Evolutionary conservation across 2,113 vertebrate genomes (phyloP).

Genomic region (Daphoenositta chrysoptera): DNA sequence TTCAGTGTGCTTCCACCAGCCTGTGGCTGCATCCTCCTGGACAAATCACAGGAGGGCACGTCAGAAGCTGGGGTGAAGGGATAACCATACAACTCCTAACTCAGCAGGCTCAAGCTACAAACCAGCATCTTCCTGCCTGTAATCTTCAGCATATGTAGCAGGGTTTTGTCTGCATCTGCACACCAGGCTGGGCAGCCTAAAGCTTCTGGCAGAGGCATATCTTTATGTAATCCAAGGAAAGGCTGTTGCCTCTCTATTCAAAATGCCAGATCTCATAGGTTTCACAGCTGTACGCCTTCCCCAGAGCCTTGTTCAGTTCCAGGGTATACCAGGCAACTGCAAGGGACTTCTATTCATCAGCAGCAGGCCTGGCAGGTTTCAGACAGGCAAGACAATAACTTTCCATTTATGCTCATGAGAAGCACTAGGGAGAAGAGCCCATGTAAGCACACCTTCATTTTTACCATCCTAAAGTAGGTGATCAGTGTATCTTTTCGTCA

Average conservation of each 20-base stretch:
- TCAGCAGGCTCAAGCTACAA: not conserved
- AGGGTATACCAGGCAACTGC: not conserved
- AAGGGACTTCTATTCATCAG: not conserved
- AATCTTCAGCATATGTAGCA: not conserved
- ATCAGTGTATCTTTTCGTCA: not conserved
- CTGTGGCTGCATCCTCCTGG: not conserved
- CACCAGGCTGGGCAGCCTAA: not conserved
- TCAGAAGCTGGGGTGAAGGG: not conserved
- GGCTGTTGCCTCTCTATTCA: not conserved
- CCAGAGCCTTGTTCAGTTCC: not conserved
- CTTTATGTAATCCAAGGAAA: not conserved
- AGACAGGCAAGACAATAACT: not conserved
- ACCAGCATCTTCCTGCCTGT: not conserved
- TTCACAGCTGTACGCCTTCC: not conserved
- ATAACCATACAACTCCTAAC: not conserved
- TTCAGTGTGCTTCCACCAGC: not conserved
- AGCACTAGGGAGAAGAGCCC: not conserved
- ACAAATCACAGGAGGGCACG: accelerated
- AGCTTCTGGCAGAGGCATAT: not conserved
- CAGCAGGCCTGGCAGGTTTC: not conserved
- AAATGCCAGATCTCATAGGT: not conserved
- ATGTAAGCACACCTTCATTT: not conserved
- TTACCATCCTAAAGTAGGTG: not conserved
- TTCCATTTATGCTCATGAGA: not conserved
- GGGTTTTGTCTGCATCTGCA: not conserved